phyloP scores from a whole-genome alignment of 92 coral and sea anemone species.

The Hydrozoanthus gracilis region DNA sequence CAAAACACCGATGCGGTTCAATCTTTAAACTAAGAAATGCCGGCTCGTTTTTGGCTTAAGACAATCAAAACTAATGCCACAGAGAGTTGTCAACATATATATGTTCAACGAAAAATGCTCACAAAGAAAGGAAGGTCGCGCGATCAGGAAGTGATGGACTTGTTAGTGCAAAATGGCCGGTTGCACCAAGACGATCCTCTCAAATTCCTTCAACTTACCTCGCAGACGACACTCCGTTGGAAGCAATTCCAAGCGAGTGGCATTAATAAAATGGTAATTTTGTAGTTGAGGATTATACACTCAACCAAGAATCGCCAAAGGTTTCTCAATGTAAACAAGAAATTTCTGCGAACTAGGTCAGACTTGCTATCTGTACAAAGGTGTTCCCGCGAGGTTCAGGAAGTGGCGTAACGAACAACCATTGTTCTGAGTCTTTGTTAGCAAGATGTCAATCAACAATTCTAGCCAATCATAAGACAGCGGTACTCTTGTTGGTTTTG shows the following conservation, averaged over 20 bases:
- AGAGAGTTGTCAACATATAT: neutral
- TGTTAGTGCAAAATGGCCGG: constrained; percentile 47
- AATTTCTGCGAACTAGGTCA: constrained; percentile 16
- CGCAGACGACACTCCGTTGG: neutral
- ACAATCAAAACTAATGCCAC: neutral
- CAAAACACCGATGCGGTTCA: too few relatives aligned
- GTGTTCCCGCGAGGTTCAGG: constrained; percentile 40
- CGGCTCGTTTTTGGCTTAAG: constrained; percentile 2
- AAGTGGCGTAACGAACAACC: constrained; percentile 36
- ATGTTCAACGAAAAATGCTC: constrained; percentile 3
- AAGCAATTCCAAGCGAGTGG: neutral
- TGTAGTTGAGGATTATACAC: neutral
- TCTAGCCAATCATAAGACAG: constrained; percentile 23
- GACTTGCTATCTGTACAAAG: neutral
- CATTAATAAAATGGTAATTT: constrained; percentile 17
- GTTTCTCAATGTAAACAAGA: constrained; percentile 39
- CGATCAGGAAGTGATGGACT: constrained; percentile 47
- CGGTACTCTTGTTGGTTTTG: neutral
- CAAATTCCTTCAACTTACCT: constrained; percentile 20
- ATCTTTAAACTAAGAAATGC: neutral
- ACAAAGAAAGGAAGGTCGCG: neutral
- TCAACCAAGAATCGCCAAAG: neutral
- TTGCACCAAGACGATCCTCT: neutral
- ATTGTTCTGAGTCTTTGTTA: constrained; percentile 24
- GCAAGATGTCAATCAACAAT: constrained; percentile 17